Percentiles rank a stretch among this genome's conserved stretches.
phyloP scores from a whole-genome alignment of 53 echinoderm and acorn worm species.

The Paracentrotus lividus region DNA sequence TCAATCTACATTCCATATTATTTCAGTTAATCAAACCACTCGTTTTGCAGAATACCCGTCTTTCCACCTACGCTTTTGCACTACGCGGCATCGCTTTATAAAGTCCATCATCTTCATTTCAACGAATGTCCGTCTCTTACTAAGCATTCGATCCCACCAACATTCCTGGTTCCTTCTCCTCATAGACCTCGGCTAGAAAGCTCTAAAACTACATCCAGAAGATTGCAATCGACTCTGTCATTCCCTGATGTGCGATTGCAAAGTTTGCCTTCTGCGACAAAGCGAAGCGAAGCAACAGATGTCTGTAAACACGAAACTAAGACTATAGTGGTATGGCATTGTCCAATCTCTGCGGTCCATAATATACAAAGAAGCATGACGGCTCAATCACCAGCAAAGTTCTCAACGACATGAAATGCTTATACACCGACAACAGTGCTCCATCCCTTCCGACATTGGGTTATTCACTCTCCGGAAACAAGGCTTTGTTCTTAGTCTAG shows the following conservation, averaged over 20 bases:
- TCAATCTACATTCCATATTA: conserved; percentile 1
- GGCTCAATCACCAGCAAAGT: not conserved
- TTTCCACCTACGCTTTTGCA: not conserved
- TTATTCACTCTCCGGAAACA: not conserved
- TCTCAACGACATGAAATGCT: not conserved
- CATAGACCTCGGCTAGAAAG: not conserved
- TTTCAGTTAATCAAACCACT: conserved; percentile 31
- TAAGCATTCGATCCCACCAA: not conserved
- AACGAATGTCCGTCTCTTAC: not conserved
- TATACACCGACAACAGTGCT: not conserved
- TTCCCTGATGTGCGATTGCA: conserved; percentile 25
- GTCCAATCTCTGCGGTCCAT: not conserved
- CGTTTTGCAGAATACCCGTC: conserved; percentile 7
- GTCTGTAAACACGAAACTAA: conserved; percentile 36
- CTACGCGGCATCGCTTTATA: not conserved
- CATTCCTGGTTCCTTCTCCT: not conserved
- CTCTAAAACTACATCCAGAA: conserved; percentile 27
- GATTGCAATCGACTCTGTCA: not conserved
- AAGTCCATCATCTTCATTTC: not conserved
- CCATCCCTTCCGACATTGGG: not conserved
- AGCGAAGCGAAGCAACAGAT: conserved; percentile 29
- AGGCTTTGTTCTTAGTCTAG: not conserved
- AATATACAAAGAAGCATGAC: conserved; percentile 52
- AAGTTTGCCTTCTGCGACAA: not conserved
- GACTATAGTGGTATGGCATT: conserved; percentile 21